A percentile compares a stretch with the other conserved stretches of the same genome.
Conservation (phyloP, 1,140 invertebrate species). For the Drosophila serrata region DNA sequence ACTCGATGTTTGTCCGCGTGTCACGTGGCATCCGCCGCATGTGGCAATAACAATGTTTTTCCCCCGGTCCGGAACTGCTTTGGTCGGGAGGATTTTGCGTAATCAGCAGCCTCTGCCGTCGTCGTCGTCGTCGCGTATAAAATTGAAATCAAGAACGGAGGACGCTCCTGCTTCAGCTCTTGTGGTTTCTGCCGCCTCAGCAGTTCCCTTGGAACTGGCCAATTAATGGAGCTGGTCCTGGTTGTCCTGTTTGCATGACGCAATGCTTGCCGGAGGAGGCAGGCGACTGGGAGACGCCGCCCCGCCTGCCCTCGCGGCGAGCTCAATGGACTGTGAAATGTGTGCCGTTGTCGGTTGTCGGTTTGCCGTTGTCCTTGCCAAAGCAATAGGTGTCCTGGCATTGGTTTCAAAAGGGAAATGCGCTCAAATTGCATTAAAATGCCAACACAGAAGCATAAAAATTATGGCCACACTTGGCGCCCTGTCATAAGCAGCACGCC, state of each 20-base stretch:
- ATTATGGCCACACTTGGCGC: slow-evolving; percentile 79
- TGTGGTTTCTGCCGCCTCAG: slow-evolving; percentile 60
- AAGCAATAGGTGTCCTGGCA: slow-evolving; percentile 84
- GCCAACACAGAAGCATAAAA: slow-evolving; percentile 82
- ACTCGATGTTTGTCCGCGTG: slow-evolving; percentile 72
- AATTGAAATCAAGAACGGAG: slow-evolving; percentile 56
- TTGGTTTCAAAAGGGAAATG: slow-evolving; percentile 83
- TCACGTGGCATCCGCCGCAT: slow-evolving; percentile 80
- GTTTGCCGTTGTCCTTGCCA: slow-evolving; percentile 72
- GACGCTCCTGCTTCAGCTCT: slow-evolving; percentile 8
- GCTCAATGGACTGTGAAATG: slow-evolving; percentile 83
- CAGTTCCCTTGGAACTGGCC: slow-evolving; percentile 51
- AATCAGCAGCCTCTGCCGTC: slow-evolving; percentile 57
- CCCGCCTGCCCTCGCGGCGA: slow-evolving; percentile 13
- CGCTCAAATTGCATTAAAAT: slow-evolving; percentile 83
- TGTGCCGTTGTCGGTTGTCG: slow-evolving; percentile 63
- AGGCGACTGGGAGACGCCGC: slow-evolving; percentile 64
- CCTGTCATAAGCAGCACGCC: slow-evolving; percentile 77
- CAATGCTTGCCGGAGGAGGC: slow-evolving; percentile 49
- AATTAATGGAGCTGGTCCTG: slow-evolving; percentile 65
- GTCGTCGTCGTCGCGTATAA: slow-evolving; percentile 27
- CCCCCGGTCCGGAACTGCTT: slow-evolving; percentile 5
- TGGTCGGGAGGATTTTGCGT: slow-evolving; percentile 54
- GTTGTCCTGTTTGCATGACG: slow-evolving; percentile 71
- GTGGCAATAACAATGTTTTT: slow-evolving; percentile 58